Percentiles rank a stretch among this genome's conserved stretches.
Conservation (phyloP, 2,113 vertebrate genomes). For the Micromys minutus region DNA sequence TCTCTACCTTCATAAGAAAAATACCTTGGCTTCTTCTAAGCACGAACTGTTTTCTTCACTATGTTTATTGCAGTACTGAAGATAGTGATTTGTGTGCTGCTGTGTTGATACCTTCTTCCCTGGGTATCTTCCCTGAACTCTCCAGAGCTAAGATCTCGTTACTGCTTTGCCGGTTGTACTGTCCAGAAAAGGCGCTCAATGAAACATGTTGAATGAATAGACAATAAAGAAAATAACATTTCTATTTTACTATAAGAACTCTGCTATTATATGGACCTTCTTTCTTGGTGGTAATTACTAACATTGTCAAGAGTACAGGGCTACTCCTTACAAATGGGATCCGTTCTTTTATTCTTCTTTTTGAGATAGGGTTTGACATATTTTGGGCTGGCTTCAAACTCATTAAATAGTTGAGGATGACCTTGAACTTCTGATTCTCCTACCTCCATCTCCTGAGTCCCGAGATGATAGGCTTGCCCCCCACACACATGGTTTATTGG, state of each 20-base stretch:
- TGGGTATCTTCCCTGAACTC: neutral
- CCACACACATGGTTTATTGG: too few relatives aligned
- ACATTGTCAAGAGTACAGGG: neutral
- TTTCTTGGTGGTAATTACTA: neutral
- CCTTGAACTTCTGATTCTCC: neutral
- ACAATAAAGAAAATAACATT: neutral
- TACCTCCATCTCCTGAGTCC: neutral
- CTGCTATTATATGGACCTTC: neutral
- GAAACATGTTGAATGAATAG: conserved; percentile 7
- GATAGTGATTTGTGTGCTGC: neutral
- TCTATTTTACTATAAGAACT: neutral
- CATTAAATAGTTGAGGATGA: neutral
- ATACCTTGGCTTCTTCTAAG: conserved; percentile 34
- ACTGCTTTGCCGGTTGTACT: neutral
- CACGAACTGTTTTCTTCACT: neutral
- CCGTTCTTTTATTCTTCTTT: neutral
- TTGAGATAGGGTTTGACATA: neutral
- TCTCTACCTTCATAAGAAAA: conserved; percentile 20
- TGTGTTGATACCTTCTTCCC: neutral
- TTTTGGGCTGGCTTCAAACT: neutral
- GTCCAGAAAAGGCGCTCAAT: neutral
- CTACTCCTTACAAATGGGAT: neutral
- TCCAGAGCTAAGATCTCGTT: neutral
- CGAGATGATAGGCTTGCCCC: neutral
- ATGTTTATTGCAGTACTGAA: neutral